phyloP scores from a whole-genome alignment of 2,888 invertebrate genomes.

The Schrankia costaestrigalis region DNA sequence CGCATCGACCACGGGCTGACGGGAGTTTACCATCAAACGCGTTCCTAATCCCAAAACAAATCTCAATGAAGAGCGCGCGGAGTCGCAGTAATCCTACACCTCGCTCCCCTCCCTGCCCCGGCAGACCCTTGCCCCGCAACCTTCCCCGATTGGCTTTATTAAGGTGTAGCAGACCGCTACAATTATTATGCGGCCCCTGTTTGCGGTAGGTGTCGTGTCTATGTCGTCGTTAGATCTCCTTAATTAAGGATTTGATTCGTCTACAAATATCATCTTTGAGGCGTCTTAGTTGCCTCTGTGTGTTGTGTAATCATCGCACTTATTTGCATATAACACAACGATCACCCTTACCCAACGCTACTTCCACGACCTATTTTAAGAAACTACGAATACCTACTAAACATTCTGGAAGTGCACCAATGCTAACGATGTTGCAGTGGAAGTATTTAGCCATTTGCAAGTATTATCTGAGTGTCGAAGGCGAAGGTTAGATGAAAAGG shows the following conservation, averaged over 20 bases:
- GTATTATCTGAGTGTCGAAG: slow-evolving; percentile 39
- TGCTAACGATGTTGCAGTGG: slow-evolving; percentile 31
- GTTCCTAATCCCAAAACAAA: slow-evolving; percentile 78
- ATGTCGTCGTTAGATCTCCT: slow-evolving; percentile 70
- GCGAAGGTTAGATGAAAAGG: slow-evolving; percentile 58
- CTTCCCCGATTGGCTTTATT: slow-evolving; percentile 77
- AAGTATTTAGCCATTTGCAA: slow-evolving; percentile 44
- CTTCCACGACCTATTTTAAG: slow-evolving; percentile 9
- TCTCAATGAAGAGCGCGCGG: slow-evolving; percentile 78
- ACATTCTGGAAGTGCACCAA: slow-evolving; percentile 23
- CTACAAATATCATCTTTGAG: slow-evolving; percentile 58
- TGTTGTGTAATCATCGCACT: slow-evolving; percentile 18
- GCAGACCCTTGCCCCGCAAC: slow-evolving; percentile 41
- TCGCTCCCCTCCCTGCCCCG: slow-evolving; percentile 34
- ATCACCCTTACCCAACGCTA: slow-evolving; percentile 5
- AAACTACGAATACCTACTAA: slow-evolving; percentile 6
- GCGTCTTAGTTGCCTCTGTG: slow-evolving; percentile 39
- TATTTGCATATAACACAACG: slow-evolving; percentile 20
- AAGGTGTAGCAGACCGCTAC: slow-evolving; percentile 80
- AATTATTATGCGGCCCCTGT: slow-evolving; percentile 80
- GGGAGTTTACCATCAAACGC: slow-evolving; percentile 70
- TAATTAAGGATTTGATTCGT: slow-evolving; percentile 76
- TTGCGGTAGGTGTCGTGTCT: slow-evolving; percentile 76
- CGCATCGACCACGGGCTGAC: slow-evolving; percentile 50
- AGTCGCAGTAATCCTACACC: slow-evolving; percentile 67